A percentile compares a stretch with the other conserved stretches of the same genome.
These are phyloP conservation scores for Melipona beecheii DNA, from an alignment of 2,888 invertebrate species.

Conservation along the genomic window DNA sequence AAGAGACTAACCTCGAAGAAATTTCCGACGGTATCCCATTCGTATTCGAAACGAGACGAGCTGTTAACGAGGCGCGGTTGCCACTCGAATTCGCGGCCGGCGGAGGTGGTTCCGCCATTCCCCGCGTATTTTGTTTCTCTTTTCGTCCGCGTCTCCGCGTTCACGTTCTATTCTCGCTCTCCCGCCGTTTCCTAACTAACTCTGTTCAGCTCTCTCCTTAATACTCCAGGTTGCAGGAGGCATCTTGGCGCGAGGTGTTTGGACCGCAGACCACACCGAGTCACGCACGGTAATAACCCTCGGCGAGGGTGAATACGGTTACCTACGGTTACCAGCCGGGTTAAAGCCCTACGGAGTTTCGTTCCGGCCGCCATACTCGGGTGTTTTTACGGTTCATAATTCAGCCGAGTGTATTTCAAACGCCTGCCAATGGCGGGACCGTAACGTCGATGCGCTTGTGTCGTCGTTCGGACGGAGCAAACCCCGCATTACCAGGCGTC, in stretches of 20 bases:
- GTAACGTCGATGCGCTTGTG: conserved; percentile 66
- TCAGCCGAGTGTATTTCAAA: conserved; percentile 83
- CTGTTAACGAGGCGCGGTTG: conserved; percentile 77
- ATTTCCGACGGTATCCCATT: conserved; percentile 27
- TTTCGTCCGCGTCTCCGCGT: conserved; percentile 35
- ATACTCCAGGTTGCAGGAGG: conserved; percentile 63
- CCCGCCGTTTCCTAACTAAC: conserved; percentile 26
- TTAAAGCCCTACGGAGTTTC: conserved; percentile 75
- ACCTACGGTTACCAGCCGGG: conserved; percentile 65
- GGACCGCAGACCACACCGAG: conserved; percentile 82
- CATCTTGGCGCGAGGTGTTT: conserved; percentile 75
- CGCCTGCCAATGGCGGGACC: conserved; percentile 81
- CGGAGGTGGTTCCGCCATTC: conserved; percentile 32
- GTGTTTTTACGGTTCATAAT: conserved; percentile 84
- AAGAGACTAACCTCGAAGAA: background rate
- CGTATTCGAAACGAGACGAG: conserved; percentile 74
- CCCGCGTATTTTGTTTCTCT: background rate
- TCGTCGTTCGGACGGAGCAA: conserved; percentile 46
- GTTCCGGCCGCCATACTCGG: conserved; percentile 59
- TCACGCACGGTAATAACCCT: conserved; percentile 81
- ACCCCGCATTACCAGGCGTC: conserved; percentile 76
- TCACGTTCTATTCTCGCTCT: conserved; percentile 30
- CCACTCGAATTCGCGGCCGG: conserved; percentile 71
- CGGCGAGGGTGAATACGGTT: conserved; percentile 81
- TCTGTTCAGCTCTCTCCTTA: conserved; percentile 32